Evolutionary conservation across 2,113 vertebrate species (phyloP), one percentile per base, ranked within the genome.

Genomic region (Microcebus griseorufus): DNA sequence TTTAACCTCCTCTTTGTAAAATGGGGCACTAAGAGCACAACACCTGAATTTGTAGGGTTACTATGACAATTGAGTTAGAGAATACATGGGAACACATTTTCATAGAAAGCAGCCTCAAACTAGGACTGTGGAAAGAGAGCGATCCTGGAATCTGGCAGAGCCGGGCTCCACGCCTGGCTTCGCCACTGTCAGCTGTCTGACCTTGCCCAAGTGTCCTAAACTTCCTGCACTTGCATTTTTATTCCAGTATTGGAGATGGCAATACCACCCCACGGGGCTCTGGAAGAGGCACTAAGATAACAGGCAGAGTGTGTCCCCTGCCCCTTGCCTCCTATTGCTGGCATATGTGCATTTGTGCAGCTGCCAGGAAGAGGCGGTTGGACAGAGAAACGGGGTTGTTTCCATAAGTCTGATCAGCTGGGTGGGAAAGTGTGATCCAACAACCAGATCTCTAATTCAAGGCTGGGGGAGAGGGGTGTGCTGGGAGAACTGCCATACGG

Each of bases 371-470:
- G 14, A 62, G 55, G 78, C 17, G 72, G 12, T 4, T 73, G 0
- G 55, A 22, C 78, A 76, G 42, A 48, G 90, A 90, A 94, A 70
- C 79, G 6, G 37, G 37, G 23, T 78, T 75, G 29, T 90, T 80
- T 37, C 29, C 89, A 39, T 69, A 89, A 64, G 37, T 55, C 73
- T 42, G 58, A 16, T 97, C 39, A 67, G 39, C 1, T 58, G 58
- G 10, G 48, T 22, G 45, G 17, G 62, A 90, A 88, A 37, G 13
- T 67, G 53, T 20, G 67, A 53, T 39, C 32, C 82, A 51, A 27
- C 29, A 53, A 22, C 37, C 48, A 96, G 64, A 37, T 72, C 95
- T 29, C 79, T 92, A 80, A 69, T 51, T 96, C 84, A 55, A 82
- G 62, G 29, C 1, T 37, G 37, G 16, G 48, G 25, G 90, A 94